A percentile compares a stretch with the other conserved stretches of the same genome.
Evolutionary conservation across 2,113 vertebrate species (phyloP).

Genomic region (Phoxinus phoxinus): DNA sequence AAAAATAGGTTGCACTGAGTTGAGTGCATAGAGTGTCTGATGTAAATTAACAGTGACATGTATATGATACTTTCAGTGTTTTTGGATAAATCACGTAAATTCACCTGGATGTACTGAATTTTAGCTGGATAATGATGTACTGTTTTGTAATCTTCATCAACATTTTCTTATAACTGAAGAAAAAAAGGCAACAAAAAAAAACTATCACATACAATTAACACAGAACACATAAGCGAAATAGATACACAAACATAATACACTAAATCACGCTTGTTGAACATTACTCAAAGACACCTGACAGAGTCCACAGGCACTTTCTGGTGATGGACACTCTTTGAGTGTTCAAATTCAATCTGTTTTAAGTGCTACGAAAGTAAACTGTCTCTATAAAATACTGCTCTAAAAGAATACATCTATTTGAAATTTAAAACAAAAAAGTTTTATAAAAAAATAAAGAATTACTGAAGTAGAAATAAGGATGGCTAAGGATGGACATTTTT

Average conservation of each 20-base stretch:
- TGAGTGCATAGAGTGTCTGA: conserved; percentile 46
- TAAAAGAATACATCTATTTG: conserved; percentile 67
- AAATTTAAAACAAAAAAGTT: conserved; percentile 54
- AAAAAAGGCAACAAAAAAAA: conserved; percentile 4
- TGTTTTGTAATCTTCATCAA: conserved; percentile 30
- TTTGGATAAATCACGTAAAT: background rate
- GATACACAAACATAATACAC: conserved; percentile 42
- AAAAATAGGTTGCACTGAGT: conserved; percentile 14
- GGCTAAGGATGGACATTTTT: conserved; percentile 51
- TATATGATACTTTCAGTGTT: conserved; percentile 13
- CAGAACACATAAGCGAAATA: conserved; percentile 53
- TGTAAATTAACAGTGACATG: conserved; percentile 32
- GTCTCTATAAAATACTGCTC: conserved; percentile 69
- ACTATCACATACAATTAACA: conserved; percentile 23
- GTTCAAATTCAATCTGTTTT: conserved; percentile 70
- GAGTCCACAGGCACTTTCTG: conserved; percentile 81
- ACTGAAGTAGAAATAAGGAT: conserved; percentile 40
- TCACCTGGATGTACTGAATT: conserved; percentile 28
- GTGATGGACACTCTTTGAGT: conserved; percentile 73
- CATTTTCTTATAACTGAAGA: conserved; percentile 38
- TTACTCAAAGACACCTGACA: conserved; percentile 66
- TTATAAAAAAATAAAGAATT: conserved; percentile 55
- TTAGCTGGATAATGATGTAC: conserved; percentile 40
- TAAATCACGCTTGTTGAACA: conserved; percentile 54
- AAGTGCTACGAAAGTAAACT: conserved; percentile 78